Base-by-base conservation (phyloP, 2,888 invertebrate species). In the Mactromeris polynyma region DNA sequence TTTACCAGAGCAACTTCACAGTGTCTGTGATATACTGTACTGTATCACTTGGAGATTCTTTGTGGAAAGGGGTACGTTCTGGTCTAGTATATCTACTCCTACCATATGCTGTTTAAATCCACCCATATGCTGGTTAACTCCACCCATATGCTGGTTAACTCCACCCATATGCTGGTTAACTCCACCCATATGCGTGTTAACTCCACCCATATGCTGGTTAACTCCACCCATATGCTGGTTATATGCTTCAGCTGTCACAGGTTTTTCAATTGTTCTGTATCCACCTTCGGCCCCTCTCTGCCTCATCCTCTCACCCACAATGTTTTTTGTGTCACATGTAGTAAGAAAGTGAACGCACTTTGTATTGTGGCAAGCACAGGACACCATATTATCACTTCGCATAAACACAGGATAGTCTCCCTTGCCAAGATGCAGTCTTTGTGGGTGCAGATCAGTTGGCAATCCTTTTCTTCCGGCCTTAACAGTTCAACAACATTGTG, bases 21-120 rank as follows among this genome's bases (percentile, higher is more conserved):
- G 7, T 81, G 38, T 19, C 64, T 79, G 42, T 90, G 92, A 42
- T 79, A 90, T 14, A 92, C 38, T 1, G 88, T 21, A 11, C 77
- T 54, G 64, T 90, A 90, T 89, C 88, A 92, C 80, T 90, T 89
- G 26, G 79, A 58, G 17, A 26, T 46, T 54, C n/a, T n/a, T n/a
- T n/a, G n/a, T n/a, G n/a, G n/a, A n/a, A n/a, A n/a, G n/a, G n/a
- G n/a, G n/a, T n/a, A n/a, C n/a, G n/a, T n/a, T n/a, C 79, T 89
- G 88, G 80, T 90, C 87, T 82, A 79, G 73, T n/a, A 85, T 73
- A 77, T 92, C 92, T 11, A 92, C 90, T n/a, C n/a, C n/a, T n/a
- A n/a, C n/a, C n/a, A n/a, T n/a, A n/a, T n/a, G n/a, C n/a, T n/a
- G n/a, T n/a, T n/a, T n/a, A n/a, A n/a, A n/a, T n/a, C n/a, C n/a